A percentile compares a stretch with the other conserved stretches of the same genome.
Evolutionary conservation across 1,140 invertebrate genomes (phyloP).

Genomic region (Hesperophylax magnus): DNA sequence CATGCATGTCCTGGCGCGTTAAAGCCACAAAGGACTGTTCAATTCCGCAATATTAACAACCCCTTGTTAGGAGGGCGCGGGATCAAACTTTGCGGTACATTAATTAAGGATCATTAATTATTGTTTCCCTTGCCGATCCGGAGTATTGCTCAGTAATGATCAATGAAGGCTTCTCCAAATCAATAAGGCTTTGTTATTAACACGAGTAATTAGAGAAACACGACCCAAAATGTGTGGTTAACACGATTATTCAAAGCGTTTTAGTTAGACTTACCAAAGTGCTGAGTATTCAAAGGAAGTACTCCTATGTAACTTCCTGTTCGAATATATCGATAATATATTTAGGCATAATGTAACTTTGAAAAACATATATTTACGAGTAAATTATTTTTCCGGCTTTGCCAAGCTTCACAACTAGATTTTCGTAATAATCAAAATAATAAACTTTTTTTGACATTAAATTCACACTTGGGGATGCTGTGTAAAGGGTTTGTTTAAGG

Average conservation of each 20-base stretch:
- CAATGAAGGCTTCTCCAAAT: not conserved
- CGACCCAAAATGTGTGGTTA: too few relatives aligned
- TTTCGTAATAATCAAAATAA: too few relatives aligned
- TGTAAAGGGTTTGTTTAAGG: too few relatives aligned
- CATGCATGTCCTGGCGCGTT: constrained; percentile 5
- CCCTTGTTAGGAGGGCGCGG: constrained; percentile 4
- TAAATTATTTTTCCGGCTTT: too few relatives aligned
- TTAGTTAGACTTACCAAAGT: not conserved
- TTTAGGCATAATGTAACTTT: too few relatives aligned
- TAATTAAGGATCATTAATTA: constrained; percentile 42
- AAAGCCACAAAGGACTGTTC: constrained; percentile 35
- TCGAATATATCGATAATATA: too few relatives aligned
- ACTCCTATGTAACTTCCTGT: too few relatives aligned
- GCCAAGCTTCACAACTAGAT: too few relatives aligned
- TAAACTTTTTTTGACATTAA: too few relatives aligned
- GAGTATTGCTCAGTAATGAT: constrained; percentile 9
- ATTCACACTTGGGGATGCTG: too few relatives aligned
- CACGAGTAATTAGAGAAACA: not conserved
- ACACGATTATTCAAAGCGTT: not conserved
- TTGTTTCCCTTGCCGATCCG: constrained; percentile 29
- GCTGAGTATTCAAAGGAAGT: too few relatives aligned
- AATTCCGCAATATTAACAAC: constrained; percentile 34
- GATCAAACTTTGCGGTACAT: constrained; percentile 40
- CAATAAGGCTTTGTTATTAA: not conserved
- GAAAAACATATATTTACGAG: too few relatives aligned